These are phyloP conservation scores for Phasianus colchicus DNA, from an alignment of 2,113 vertebrate genomes.

Conservation along the genomic window DNA sequence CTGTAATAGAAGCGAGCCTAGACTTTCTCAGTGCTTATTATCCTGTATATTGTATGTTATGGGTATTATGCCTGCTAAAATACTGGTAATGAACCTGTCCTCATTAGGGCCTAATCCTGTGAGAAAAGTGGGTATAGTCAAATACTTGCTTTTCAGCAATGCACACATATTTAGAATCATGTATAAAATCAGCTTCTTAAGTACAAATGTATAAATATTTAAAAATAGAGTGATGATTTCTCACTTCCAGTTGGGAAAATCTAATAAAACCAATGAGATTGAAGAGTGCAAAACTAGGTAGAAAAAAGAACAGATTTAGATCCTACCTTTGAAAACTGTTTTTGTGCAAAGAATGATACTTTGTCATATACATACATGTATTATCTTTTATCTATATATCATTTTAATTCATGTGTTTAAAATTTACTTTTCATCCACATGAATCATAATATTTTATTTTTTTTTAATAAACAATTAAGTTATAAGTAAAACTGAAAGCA, in stretches of 20 bases:
- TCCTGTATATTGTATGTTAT: background rate
- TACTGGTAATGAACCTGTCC: background rate
- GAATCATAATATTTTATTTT: background rate
- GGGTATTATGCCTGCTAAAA: background rate
- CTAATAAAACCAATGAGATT: background rate
- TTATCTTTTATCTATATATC: background rate
- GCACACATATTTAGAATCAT: background rate
- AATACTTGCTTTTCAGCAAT: background rate
- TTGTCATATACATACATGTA: background rate
- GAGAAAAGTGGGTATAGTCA: background rate
- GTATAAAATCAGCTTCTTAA: background rate
- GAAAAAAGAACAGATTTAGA: background rate
- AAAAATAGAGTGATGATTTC: background rate
- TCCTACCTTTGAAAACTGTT: background rate
- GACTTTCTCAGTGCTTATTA: background rate
- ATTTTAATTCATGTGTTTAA: background rate
- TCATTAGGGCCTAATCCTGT: background rate
- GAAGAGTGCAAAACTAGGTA: background rate
- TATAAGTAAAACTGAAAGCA: background rate
- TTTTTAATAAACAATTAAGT: background rate
- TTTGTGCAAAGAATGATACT: background rate
- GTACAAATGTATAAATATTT: background rate
- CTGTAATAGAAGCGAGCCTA: background rate
- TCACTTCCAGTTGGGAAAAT: background rate
- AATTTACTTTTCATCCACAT: slow-evolving; percentile 10